Evolutionary conservation across 1,140 invertebrate species (phyloP).

Genomic region (Drosophila oshimai): DNA sequence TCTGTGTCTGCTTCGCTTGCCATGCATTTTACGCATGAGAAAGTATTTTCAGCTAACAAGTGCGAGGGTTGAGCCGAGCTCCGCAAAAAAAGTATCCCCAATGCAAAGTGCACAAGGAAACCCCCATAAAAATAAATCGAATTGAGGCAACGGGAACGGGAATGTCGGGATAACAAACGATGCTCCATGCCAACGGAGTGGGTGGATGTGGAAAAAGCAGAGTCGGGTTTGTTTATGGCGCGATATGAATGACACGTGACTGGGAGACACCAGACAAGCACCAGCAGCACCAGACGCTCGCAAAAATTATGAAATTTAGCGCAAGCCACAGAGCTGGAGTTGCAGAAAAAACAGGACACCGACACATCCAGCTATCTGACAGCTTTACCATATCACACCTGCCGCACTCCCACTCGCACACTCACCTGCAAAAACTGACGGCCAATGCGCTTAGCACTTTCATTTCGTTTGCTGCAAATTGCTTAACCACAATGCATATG

Average conservation of each 20-base stretch:
- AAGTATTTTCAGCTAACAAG: slow-evolving; percentile 79
- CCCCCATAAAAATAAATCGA: slow-evolving; percentile 77
- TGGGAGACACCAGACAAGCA: slow-evolving; percentile 46
- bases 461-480: slow-evolving; percentile 77
- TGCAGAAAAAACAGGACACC: slow-evolving; percentile 44
- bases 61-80: slow-evolving; percentile 17
- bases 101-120: slow-evolving; percentile 53
- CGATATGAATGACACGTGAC: slow-evolving; percentile 78
- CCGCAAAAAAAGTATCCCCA: slow-evolving; percentile 25
- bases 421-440: slow-evolving; percentile 41
- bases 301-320: slow-evolving; percentile 79
- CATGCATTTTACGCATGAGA: slow-evolving; percentile 79
- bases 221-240: slow-evolving; percentile 65
- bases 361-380: slow-evolving; percentile 37
- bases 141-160: slow-evolving; percentile 44
- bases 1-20: slow-evolving; percentile 64
- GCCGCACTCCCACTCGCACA: slow-evolving; percentile 42
- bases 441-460: slow-evolving; percentile 76
- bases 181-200: slow-evolving; percentile 57
- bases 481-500: slow-evolving; percentile 74
- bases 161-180: slow-evolving; percentile 53
- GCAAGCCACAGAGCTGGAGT: slow-evolving; percentile 52
- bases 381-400: slow-evolving; percentile 73
- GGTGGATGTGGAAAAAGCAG: background rate
- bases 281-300: slow-evolving; percentile 31